Percentiles rank a stretch among this genome's conserved stretches.
Conservation (phyloP, 1,140 invertebrate species). For the Drosophila yakuba region DNA sequence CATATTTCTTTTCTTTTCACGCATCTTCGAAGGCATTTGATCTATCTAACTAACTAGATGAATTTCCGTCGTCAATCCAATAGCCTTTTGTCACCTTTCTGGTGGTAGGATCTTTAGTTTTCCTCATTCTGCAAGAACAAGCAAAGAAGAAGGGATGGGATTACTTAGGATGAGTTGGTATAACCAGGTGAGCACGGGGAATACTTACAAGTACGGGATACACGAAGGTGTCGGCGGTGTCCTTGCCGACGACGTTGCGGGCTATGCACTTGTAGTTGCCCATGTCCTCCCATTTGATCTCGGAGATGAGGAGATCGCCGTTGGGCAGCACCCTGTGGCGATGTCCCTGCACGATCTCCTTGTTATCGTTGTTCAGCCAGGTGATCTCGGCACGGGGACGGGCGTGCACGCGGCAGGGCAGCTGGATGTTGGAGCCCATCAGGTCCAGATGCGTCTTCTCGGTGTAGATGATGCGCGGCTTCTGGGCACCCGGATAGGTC, state of each 20-base stretch:
- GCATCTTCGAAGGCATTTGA: slow-evolving; percentile 81
- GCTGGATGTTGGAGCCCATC: slow-evolving; percentile 87
- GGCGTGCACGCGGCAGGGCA: slow-evolving; percentile 90
- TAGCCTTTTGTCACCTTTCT: slow-evolving; percentile 50
- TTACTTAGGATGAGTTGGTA: not conserved
- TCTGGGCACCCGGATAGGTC: slow-evolving; percentile 81
- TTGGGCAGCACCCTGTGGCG: slow-evolving; percentile 87
- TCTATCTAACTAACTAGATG: slow-evolving; percentile 81
- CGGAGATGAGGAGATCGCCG: slow-evolving; percentile 90
- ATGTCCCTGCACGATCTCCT: slow-evolving; percentile 85
- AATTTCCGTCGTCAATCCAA: slow-evolving; percentile 67
- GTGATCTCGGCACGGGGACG: slow-evolving; percentile 87
- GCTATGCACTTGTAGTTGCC: slow-evolving; percentile 91
- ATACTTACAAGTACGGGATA: slow-evolving; percentile 89
- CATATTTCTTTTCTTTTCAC: slow-evolving; percentile 55
- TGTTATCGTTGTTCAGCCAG: slow-evolving; percentile 88
- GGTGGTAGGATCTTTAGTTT: slow-evolving; percentile 61
- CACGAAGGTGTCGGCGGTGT: slow-evolving; percentile 89
- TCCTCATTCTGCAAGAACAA: slow-evolving; percentile 64
- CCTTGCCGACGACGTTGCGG: slow-evolving; percentile 88
- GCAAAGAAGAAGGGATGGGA: not conserved
- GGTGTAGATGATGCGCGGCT: slow-evolving; percentile 86
- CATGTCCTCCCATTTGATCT: slow-evolving; percentile 91
- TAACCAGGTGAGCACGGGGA: not conserved
- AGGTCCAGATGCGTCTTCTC: slow-evolving; percentile 86